Percentiles rank a stretch among this genome's conserved stretches.
Conservation (phyloP, 1,140 invertebrate genomes). For the Propsilocerus akamusi region DNA sequence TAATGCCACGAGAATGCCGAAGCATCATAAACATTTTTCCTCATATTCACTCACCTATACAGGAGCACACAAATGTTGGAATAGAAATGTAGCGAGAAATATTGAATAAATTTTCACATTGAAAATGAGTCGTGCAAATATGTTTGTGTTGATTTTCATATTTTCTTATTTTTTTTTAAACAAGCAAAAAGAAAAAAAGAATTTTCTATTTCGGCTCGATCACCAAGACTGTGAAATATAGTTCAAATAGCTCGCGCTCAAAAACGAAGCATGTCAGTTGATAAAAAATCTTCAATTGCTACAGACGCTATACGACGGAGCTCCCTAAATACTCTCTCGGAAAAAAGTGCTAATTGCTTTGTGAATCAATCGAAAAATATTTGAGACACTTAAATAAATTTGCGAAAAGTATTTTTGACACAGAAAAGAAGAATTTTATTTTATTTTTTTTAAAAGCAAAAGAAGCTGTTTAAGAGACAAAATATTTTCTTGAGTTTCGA, state of each 20-base stretch:
- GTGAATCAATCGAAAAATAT: neutral
- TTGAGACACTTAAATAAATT: neutral
- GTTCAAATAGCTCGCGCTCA: neutral
- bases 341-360: too few relatives aligned
- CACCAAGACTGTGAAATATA: neutral
- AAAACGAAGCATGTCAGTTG: neutral
- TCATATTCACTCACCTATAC: too few relatives aligned
- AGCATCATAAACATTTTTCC: too few relatives aligned
- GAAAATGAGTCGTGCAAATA: constrained; percentile 1
- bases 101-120: too few relatives aligned
- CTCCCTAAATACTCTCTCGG: neutral
- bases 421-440: neutral
- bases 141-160: neutral
- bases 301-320: neutral
- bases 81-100: too few relatives aligned
- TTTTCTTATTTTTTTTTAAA: neutral
- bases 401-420: neutral
- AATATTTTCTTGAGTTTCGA: too few relatives aligned
- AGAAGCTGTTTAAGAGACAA: too few relatives aligned
- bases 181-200: neutral
- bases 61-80: too few relatives aligned
- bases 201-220: too few relatives aligned
- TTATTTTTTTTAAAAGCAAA: too few relatives aligned
- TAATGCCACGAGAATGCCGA: too few relatives aligned
- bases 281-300: neutral